Base-by-base conservation (phyloP, 1,140 invertebrate species). In the Dolichoris vasculosae region DNA sequence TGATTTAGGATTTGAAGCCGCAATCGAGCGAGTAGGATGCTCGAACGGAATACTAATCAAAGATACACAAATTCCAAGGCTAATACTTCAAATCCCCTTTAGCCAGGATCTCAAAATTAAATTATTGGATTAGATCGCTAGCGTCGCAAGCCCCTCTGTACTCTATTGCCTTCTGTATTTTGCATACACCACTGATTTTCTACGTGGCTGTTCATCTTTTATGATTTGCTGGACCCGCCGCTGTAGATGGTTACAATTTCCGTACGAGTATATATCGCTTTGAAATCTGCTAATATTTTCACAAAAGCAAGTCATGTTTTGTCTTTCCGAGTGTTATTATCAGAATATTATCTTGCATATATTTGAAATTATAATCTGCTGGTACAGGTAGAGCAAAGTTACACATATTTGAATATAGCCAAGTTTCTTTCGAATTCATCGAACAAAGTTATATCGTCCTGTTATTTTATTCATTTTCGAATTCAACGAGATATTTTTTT, bases 51-150 rank as follows among this genome's bases (percentile, higher is more conserved):
- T 93, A 93, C 92, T 93, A 93, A 93, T 93, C 92, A 93, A 93
- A 93, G 92, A 93, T 93, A 92, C 91, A 93, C 92, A 93, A 93
- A 93, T 93, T 92, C 91, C 91, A 89, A 83, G 91, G 90, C 91
- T 93, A 93, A 93, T 93, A 93, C 92, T 93, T 92, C 90, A 92
- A 93, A 93, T 93, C 92, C 92, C 92, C 92, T 92, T 91, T 90
- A 92, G 90, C 90, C 86, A 87, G 91, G 90, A 90, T 92, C 90
- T 87, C 87, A 88, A 93, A 93, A 93, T 93, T 93, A 93, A 93
- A 93, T 93, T 92, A 93, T 93, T 93, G 91, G 92, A 92, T 93
- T 93, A 93, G 92, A 92, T 86, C 89, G 81, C 87, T 87, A 88
- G 88, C 91, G 89, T 87, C 89, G 87, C 82, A 83, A 90, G 88